Conservation (phyloP, 2,113 vertebrate species). For the Xiphophorus hellerii region DNA sequence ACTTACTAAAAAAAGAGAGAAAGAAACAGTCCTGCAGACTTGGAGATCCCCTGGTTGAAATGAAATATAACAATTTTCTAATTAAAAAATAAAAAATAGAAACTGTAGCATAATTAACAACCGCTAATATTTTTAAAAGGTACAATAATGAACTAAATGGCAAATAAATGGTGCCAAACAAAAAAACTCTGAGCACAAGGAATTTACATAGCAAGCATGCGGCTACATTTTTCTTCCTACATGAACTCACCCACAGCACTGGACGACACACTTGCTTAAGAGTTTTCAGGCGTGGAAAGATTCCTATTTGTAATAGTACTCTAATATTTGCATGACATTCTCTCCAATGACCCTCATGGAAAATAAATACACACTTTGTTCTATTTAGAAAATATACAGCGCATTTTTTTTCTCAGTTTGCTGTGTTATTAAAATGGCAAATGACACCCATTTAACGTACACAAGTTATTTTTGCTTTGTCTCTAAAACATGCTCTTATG, state of each 20-base stretch:
- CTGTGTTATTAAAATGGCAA: constrained; percentile 83
- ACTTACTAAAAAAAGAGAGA: constrained; percentile 19
- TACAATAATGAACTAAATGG: constrained; percentile 45
- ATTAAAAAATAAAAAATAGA: constrained; percentile 7
- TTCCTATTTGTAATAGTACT: constrained; percentile 76
- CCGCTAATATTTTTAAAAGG: constrained; percentile 39
- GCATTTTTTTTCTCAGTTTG: constrained; percentile 74
- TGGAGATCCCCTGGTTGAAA: constrained; percentile 53
- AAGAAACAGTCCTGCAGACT: constrained; percentile 43
- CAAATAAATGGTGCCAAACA: constrained; percentile 46
- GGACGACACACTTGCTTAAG: constrained; percentile 81
- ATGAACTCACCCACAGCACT: constrained; percentile 81
- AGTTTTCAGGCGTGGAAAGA: constrained; percentile 77
- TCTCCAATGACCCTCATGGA: constrained; percentile 79
- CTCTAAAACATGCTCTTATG: constrained; percentile 90
- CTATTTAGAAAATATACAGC: constrained; percentile 85
- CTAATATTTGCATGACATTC: constrained; percentile 77
- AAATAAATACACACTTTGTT: constrained; percentile 82
- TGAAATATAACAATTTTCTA: not conserved
- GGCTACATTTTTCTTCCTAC: constrained; percentile 81
- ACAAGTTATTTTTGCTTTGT: constrained; percentile 83
- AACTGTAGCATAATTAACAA: constrained; percentile 6
- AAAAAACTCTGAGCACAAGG: constrained; percentile 58
- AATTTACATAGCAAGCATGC: constrained; percentile 81
- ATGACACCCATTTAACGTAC: constrained; percentile 82